These are phyloP conservation scores for Trichogramma dendrolimi DNA, from an alignment of 2,888 invertebrate genomes.

Conservation along the genomic window DNA sequence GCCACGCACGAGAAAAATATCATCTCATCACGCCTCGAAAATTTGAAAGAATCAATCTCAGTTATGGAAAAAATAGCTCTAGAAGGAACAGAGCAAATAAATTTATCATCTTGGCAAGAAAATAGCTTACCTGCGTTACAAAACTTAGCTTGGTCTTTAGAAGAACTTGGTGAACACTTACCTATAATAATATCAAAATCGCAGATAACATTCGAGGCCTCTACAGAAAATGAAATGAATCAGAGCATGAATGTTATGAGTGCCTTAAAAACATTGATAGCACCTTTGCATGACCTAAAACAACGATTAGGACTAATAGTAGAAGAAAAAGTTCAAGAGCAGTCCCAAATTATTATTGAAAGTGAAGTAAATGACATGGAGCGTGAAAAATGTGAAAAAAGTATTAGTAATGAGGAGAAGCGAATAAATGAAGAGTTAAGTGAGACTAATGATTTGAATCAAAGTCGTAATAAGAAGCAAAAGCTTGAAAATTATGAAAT, in stretches of 20 bases:
- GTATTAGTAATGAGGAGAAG: neutral
- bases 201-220: neutral
- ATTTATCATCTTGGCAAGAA: conserved; percentile 29
- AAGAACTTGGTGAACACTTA: conserved; percentile 32
- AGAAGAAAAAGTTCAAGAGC: conserved; percentile 26
- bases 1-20: conserved; percentile 17
- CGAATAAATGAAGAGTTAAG: neutral
- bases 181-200: conserved; percentile 17
- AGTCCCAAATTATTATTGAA: conserved; percentile 25
- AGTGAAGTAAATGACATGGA: neutral
- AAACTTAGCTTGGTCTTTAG: conserved; percentile 31
- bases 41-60: conserved; percentile 31
- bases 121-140: conserved; percentile 33
- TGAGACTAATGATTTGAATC: neutral
- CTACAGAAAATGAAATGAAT: neutral
- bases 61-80: conserved; percentile 32
- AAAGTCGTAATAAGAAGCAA: neutral
- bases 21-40: conserved; percentile 28
- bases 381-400: neutral
- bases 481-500: conserved; percentile 1
- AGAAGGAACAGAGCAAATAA: conserved; percentile 26
- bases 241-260: conserved; percentile 5
- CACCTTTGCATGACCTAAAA: conserved; percentile 31
- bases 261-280: conserved; percentile 27
- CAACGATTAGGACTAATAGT: conserved; percentile 33